These are phyloP conservation scores for Bombus affinis DNA, from an alignment of 1,140 invertebrate species.

Conservation along the genomic window DNA sequence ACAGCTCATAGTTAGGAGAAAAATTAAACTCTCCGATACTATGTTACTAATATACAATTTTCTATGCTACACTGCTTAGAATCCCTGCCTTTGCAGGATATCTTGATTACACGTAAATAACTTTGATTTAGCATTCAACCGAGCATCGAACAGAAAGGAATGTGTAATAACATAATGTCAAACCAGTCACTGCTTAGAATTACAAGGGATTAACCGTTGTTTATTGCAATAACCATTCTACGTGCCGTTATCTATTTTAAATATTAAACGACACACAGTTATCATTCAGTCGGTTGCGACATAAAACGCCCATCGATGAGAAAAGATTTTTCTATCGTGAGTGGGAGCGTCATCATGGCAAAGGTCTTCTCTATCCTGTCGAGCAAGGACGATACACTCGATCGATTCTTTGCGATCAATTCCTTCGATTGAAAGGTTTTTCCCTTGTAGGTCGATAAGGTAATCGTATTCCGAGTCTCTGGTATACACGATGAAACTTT, in stretches of 20 bases:
- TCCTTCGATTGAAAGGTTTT: conserved; percentile 32
- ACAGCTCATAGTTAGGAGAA: too few species aligned
- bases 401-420: conserved; percentile 57
- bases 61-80: neutral
- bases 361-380: conserved; percentile 66
- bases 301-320: conserved; percentile 43
- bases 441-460: conserved; percentile 32
- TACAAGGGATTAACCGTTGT: neutral
- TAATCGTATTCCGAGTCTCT: neutral
- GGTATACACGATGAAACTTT: conserved; percentile 3
- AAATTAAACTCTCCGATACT: neutral
- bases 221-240: neutral
- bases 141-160: neutral
- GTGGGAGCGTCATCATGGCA: conserved; percentile 66
- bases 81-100: neutral
- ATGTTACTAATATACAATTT: neutral
- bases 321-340: conserved; percentile 67
- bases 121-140: neutral
- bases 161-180: neutral
- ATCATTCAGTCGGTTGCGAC: conserved; percentile 14
- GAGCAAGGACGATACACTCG: conserved; percentile 64
- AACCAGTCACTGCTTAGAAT: neutral
- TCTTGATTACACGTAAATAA: conserved; percentile 4
- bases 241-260: conserved; percentile 6
- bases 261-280: conserved; percentile 19